Percentiles rank a stretch among this genome's conserved stretches.
Evolutionary conservation across 1,140 invertebrate genomes (phyloP).

Genomic region (Phthorimaea operculella): DNA sequence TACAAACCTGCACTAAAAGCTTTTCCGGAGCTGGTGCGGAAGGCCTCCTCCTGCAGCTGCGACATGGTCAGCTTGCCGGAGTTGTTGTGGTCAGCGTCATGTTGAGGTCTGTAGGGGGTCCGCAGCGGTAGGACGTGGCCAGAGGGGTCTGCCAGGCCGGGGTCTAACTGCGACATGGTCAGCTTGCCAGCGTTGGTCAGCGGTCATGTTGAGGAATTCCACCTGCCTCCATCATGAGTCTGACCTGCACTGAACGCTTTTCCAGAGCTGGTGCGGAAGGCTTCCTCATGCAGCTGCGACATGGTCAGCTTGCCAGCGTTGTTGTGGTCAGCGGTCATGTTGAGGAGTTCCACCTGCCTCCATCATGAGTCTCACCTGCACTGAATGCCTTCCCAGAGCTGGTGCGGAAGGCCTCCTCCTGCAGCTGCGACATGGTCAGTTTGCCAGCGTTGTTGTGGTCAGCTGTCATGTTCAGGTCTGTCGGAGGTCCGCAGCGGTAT

Average conservation of each 20-base stretch:
- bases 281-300: slow-evolving; percentile 80
- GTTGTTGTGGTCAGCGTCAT: slow-evolving; percentile 48
- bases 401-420: slow-evolving; percentile 78
- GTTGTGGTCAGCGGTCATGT: no score
- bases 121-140: slow-evolving; percentile 76
- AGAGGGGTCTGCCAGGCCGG: slow-evolving; percentile 66
- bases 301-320: no score
- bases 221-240: no score
- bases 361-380: no score
- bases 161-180: no score
- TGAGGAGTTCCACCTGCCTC: no score
- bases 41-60: slow-evolving; percentile 80
- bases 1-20: slow-evolving; percentile 69
- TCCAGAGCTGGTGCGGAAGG: slow-evolving; percentile 70
- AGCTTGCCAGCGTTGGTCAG: no score
- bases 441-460: slow-evolving; percentile 40
- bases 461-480: slow-evolving; percentile 67
- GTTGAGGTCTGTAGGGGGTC: slow-evolving; percentile 67
- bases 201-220: no score
- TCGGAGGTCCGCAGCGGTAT: slow-evolving; percentile 73
- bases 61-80: slow-evolving; percentile 63
- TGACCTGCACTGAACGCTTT: slow-evolving; percentile 69
- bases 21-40: slow-evolving; percentile 59
- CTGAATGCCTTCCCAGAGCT: slow-evolving; percentile 63
- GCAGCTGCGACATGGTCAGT: slow-evolving; percentile 70